Conservation (phyloP, 1,140 invertebrate genomes). For the Proales similis region DNA sequence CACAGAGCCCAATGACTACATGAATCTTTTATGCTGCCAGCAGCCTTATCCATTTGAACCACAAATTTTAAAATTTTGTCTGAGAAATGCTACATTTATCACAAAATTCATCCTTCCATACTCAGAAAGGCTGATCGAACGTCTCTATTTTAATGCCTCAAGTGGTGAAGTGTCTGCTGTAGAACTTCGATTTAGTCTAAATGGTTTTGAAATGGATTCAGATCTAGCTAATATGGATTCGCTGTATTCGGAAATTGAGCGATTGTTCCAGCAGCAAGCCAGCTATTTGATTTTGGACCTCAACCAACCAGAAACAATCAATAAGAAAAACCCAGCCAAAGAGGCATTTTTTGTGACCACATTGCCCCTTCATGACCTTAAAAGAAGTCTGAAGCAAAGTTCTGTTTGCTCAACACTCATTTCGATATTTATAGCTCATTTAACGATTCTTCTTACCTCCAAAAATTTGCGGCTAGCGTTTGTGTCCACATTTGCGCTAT, state of each 20-base stretch:
- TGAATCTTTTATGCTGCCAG: conserved; percentile 19
- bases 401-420: neutral
- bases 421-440: neutral
- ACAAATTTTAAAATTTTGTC: conserved; percentile 13
- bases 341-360: conserved; percentile 27
- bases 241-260: neutral
- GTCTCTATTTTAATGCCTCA: conserved; percentile 9
- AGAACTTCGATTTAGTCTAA: no score
- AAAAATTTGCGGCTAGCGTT: conserved; percentile 18
- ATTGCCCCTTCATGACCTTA: conserved; percentile 20
- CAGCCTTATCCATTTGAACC: conserved; percentile 18
- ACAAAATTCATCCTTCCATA: conserved; percentile 15
- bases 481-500: neutral
- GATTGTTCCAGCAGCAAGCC: neutral
- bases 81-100: conserved; percentile 16
- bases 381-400: neutral
- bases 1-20: no score
- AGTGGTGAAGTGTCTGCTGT: neutral
- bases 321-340: conserved; percentile 1
- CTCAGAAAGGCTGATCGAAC: conserved; percentile 5
- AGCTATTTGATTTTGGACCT: conserved; percentile 12
- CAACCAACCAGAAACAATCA: neutral
- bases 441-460: conserved; percentile 10
- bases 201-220: neutral
- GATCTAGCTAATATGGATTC: conserved; percentile 1